Evolutionary conservation across 2,888 invertebrate species (phyloP).

Genomic region (Willowsia nigromaculata): DNA sequence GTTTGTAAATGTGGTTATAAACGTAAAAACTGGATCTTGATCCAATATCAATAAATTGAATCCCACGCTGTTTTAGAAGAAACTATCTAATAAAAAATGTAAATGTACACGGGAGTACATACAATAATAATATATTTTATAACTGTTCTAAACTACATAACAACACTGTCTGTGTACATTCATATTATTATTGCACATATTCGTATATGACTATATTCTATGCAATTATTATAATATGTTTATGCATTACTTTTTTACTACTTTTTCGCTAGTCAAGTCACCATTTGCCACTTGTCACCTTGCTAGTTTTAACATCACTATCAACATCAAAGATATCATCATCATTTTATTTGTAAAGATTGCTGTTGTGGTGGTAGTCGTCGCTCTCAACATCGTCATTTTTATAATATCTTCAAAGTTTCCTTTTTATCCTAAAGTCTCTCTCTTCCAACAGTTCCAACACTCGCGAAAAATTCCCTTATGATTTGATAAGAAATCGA

Average conservation of each 20-base stretch:
- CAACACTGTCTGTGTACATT: background rate
- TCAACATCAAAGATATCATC: conserved; percentile 34
- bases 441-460: background rate
- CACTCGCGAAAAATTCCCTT: conserved; percentile 25
- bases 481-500: background rate
- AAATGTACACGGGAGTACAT: background rate
- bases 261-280: conserved; percentile 49
- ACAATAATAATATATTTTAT: conserved; percentile 24
- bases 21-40: conserved; percentile 58
- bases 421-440: conserved; percentile 10
- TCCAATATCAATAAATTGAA: conserved; percentile 69
- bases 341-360: background rate
- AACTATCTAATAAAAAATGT: conserved; percentile 39
- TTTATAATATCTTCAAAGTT: background rate
- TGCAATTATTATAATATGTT: conserved; percentile 48
- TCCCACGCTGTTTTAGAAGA: conserved; percentile 54
- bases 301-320: conserved; percentile 46
- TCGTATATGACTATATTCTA: too few relatives aligned
- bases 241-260: conserved; percentile 28
- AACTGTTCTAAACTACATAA: conserved; percentile 30
- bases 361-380: background rate
- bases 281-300: conserved; percentile 70
- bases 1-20: conserved; percentile 65
- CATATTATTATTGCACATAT: background rate
- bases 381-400: background rate